phyloP scores from a whole-genome alignment of 2,113 vertebrate species.

The Channa maculata region DNA sequence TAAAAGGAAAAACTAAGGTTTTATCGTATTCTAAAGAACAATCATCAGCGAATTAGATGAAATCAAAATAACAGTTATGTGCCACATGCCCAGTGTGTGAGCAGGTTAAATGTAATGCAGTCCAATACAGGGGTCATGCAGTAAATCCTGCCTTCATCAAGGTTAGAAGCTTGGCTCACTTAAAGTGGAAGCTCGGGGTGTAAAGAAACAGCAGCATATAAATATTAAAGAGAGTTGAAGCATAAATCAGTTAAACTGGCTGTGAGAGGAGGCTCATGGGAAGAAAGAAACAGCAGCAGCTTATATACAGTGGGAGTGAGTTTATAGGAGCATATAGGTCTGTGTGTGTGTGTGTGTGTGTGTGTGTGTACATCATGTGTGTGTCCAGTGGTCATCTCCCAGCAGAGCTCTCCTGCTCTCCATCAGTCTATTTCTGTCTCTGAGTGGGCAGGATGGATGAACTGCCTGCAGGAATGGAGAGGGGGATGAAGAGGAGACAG shows the following conservation, averaged over 20 bases:
- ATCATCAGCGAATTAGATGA: too few relatives aligned
- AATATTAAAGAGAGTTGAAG: not conserved
- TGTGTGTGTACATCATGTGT: slow-evolving; percentile 13
- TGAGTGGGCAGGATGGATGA: slow-evolving; percentile 70
- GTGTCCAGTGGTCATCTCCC: slow-evolving; percentile 63
- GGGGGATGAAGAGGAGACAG: slow-evolving; percentile 12
- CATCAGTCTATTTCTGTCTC: slow-evolving; percentile 72
- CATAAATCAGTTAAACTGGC: not conserved
- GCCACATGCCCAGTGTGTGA: not conserved
- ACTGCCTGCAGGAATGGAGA: slow-evolving; percentile 46
- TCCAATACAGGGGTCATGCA: not conserved
- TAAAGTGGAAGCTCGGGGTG: not conserved
- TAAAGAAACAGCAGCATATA: not conserved
- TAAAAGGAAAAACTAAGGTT: too few relatives aligned
- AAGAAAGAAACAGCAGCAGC: too few relatives aligned
- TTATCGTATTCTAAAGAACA: too few relatives aligned
- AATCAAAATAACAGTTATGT: too few relatives aligned
- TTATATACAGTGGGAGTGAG: not conserved
- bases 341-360: slow-evolving; percentile 12
- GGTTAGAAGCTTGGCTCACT: not conserved
- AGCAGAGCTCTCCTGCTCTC: slow-evolving; percentile 55
- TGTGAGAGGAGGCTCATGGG: not conserved
- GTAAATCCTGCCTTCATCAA: not conserved
- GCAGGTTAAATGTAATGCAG: not conserved
- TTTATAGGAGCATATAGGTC: not conserved